These are phyloP conservation scores for Vicugna pacos DNA, from an alignment of 2,113 vertebrate genomes.

Conservation along the genomic window DNA sequence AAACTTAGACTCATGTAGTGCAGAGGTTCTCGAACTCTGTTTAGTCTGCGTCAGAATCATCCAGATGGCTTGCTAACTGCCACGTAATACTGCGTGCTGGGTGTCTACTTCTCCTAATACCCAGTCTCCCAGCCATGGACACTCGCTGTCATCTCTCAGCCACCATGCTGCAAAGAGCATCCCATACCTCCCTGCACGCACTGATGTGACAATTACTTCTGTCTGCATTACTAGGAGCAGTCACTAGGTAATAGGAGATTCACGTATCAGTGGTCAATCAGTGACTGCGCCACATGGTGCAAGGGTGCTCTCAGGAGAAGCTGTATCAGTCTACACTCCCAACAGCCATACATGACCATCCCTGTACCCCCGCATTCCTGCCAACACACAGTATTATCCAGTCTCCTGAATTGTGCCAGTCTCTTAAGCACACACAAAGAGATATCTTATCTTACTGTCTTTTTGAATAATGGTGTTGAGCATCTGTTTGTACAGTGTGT, in stretches of 20 bases:
- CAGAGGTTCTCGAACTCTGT: background rate
- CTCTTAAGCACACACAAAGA: background rate
- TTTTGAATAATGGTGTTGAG: background rate
- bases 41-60: background rate
- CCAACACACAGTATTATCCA: fast-evolving
- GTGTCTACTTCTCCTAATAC: fast-evolving
- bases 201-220: background rate
- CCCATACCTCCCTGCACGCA: fast-evolving
- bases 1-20: background rate
- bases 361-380: fast-evolving
- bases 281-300: fast-evolving
- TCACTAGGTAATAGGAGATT: background rate
- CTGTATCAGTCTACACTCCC: fast-evolving
- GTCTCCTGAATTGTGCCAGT: background rate
- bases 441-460: no score
- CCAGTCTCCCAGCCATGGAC: fast-evolving
- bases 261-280: fast-evolving
- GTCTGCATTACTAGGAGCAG: background rate
- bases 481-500: background rate
- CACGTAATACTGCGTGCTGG: fast-evolving
- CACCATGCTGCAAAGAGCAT: fast-evolving
- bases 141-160: background rate
- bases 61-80: background rate
- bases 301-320: background rate
- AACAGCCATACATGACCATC: fast-evolving